Base-by-base conservation (phyloP, 2,888 invertebrate species). In the Eustalomyia histrio region DNA sequence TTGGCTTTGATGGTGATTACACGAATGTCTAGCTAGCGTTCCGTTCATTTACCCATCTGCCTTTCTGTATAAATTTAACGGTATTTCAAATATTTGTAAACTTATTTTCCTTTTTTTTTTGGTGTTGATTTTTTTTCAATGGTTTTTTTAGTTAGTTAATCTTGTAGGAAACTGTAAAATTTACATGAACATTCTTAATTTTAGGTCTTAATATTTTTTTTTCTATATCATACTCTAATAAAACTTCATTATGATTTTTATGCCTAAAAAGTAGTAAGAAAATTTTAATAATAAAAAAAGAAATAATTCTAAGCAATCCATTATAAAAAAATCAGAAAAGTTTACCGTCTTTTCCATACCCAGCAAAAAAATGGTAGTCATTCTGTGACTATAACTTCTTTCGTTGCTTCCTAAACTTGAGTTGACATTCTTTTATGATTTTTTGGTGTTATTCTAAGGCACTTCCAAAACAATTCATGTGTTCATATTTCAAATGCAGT, bases 131-230 rank as follows among this genome's bases (percentile, higher is more conserved):
- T 47, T 47, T 47, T 47, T 29, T 29, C 1, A 7, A 6, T 3
- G 5, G 29, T 29, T 6, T 5, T 24, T 3, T 43, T 43, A 14
- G 35, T 17, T 50, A 21, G 5, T 35, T 35, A 18, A 53, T 52
- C 65, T 35, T 65, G 17, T 53, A 35, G 33, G 8, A 18, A 64
- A 52, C 17, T 64, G n/a, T 33, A 43, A 64, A 57, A 50, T 65
- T 74, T 17, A 60, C 60, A 75, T 61, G 29, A 61, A 53, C 29
- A 52, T 60, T 67, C 16, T 53, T 60, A 65, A 60, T 60, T 53
- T 39, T 21, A 24, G 18, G 14, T 52, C 12, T 39, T 39, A 12
- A 6, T 39, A 39, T 39, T 39, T 39, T 39, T 39, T 39, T 12
- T 39, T 39, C 12, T 39, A 3, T 3, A 1, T 12, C 39, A 39